A percentile compares a stretch with the other conserved stretches of the same genome.
Evolutionary conservation across 1,140 invertebrate species (phyloP).

Genomic region (Diorhabda elongata): DNA sequence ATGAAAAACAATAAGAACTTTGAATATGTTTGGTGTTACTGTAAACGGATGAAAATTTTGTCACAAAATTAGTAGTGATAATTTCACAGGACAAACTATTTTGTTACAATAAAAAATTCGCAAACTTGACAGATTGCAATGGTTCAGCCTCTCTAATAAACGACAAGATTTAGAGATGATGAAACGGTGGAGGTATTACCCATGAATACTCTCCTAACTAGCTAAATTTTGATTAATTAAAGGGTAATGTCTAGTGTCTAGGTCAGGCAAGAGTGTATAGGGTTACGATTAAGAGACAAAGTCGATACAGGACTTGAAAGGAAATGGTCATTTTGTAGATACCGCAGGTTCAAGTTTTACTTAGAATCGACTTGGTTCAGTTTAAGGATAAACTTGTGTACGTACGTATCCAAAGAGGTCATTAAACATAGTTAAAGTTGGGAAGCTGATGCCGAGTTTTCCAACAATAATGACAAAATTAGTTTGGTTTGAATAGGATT

Average conservation of each 20-base stretch:
- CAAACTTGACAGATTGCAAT: no score
- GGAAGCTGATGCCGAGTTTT: background rate
- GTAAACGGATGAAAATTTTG: no score
- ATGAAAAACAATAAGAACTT: no score
- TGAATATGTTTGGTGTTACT: no score
- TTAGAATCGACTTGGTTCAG: background rate
- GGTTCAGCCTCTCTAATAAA: no score
- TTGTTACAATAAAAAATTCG: no score
- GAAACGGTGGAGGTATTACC: background rate
- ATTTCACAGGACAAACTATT: no score
- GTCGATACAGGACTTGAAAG: background rate
- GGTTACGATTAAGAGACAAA: background rate
- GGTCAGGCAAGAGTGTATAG: background rate
- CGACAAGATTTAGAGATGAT: background rate
- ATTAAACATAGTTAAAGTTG: background rate
- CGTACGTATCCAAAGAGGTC: conserved; percentile 2
- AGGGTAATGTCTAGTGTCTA: background rate
- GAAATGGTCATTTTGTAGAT: background rate
- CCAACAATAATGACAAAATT: no score
- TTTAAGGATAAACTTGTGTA: background rate
- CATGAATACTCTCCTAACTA: background rate
- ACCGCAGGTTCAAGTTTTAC: background rate
- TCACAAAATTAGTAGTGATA: no score
- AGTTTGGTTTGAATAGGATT: no score
- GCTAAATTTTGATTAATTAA: background rate